Base-by-base conservation (phyloP, 2,888 invertebrate species). In the Scaptomyza polygonia region DNA sequence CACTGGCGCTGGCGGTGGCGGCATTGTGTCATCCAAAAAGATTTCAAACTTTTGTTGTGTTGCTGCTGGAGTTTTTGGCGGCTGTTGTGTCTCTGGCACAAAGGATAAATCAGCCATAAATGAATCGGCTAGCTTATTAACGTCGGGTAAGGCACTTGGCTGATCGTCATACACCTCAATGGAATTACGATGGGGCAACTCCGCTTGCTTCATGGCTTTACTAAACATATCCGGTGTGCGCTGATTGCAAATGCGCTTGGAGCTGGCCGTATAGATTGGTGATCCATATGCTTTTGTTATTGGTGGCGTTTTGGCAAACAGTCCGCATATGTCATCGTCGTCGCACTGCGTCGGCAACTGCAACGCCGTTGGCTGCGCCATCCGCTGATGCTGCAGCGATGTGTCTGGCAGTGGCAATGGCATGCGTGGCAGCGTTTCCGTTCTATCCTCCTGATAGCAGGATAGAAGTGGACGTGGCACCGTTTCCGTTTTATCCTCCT, bases 401-500 rank as follows among this genome's bases (percentile, higher is more conserved):
- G 30, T 8, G 8, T 82, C 69, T 0, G 77, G 58, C 7, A 78
- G 11, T 0, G 43, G 49, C 11, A 58, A 0, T 1, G 89, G 54
- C 45, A 84, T 55, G 54, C 79, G 85, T n/a, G 90, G 69, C 21
- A 90, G 67, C 3, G 91, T 91, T 62, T 90, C 90, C 0, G 91
- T 91, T 64, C 86, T 90, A 39, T 91, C 90, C 12, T 91, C 91
- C 61, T 86, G 89, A 30, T 76, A 89, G 52, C 78, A 68, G 32
- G 54, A 25, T 43, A 76, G 21, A 11, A 89, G n/a, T 5, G 82
- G 77, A 42, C 81, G 80, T 2, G 89, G 51, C 1, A 90, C 77
- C 3, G 90, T 90, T 53, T 90, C 90, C 0, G 91, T 91, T 67
- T 89, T 90, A 29, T 90, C 90, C 51, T 91, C 90, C 54, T 88